Evolutionary conservation across 2,113 vertebrate genomes (phyloP), one percentile per base, ranked within the genome.

Genomic region (Centropus unirufus): DNA sequence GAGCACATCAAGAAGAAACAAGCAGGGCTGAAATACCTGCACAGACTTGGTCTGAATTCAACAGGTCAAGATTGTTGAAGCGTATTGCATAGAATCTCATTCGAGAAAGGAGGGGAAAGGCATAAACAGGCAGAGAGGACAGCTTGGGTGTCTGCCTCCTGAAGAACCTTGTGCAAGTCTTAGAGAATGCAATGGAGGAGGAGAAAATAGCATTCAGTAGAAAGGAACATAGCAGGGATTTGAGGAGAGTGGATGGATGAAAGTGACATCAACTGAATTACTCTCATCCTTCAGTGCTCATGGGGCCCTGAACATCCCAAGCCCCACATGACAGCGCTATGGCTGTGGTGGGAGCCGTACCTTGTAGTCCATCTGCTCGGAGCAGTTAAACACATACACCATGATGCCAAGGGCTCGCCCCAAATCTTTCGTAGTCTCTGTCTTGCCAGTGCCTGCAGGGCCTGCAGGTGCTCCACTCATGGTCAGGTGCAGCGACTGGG

Each of bases 311-410:
- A 8, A 27, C 32, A 29, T 6, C 27, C 40, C 66, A 20, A 18
- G 39, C 8, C 51, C 57, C 16, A 18, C 0, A 2, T 2, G 17
- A 8, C 0, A 2, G 42, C 40, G 14, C 51, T 11, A 15, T 0
- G 1, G 32, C 57, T 1, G 0, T 34, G 13, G 12, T 49, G 39
- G 27, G 3, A 47, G 11, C 32, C 8, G 32, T 97, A 99, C 99
- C 99, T 99, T 99, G 97, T 99, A 99, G 97, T 99, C 99, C 99
- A 99, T 99, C 97, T 99, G 99, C 96, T 99, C 99, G 0, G 99
- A 99, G 97, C 99, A 99, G 98, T 99, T 99, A 83, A 99, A 99
- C 55, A 99, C 99, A 0, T 99, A 99, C 74, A 99, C 99, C 99
- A 99, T 99, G 97, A 99, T 97, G 82, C 99, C 99, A 30, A 99